phyloP scores from a whole-genome alignment of 2,113 vertebrate genomes.

The Amia ocellicauda region DNA sequence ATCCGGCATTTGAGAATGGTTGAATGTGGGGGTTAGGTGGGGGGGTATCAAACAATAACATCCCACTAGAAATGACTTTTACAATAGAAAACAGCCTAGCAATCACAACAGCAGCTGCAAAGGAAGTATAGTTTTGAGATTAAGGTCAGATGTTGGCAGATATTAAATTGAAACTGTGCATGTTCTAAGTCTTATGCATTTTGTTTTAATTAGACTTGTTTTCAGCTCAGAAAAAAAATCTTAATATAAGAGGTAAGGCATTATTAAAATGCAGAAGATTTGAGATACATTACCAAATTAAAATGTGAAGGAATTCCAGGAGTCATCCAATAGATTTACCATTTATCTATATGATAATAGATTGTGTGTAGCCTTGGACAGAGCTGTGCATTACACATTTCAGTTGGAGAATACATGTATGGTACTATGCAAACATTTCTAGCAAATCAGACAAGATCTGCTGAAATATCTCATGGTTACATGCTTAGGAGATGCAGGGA shows the following conservation, averaged over 20 bases:
- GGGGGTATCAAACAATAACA: constrained; percentile 10
- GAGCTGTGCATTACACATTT: no score
- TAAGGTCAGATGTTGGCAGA: constrained; percentile 11
- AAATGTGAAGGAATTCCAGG: not conserved
- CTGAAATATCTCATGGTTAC: no score
- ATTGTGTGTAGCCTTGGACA: no score
- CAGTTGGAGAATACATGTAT: no score
- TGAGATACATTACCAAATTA: not conserved
- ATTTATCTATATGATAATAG: no score
- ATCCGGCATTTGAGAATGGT: not conserved
- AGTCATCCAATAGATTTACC: not conserved
- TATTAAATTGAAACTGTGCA: not conserved
- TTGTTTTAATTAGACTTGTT: not conserved
- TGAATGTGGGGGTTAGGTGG: not conserved
- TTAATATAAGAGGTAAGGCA: not conserved
- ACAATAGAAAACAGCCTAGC: not conserved
- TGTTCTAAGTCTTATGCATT: not conserved
- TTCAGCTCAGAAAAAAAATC: not conserved
- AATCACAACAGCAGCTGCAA: not conserved
- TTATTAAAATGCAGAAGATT: not conserved
- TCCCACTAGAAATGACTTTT: not conserved
- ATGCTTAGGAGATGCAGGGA: no score
- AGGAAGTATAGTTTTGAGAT: constrained; percentile 12
- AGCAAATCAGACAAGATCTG: no score
- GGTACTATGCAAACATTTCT: no score